These are phyloP conservation scores for Drosophila parabipectinata DNA, from an alignment of 1,140 invertebrate species.

Conservation along the genomic window DNA sequence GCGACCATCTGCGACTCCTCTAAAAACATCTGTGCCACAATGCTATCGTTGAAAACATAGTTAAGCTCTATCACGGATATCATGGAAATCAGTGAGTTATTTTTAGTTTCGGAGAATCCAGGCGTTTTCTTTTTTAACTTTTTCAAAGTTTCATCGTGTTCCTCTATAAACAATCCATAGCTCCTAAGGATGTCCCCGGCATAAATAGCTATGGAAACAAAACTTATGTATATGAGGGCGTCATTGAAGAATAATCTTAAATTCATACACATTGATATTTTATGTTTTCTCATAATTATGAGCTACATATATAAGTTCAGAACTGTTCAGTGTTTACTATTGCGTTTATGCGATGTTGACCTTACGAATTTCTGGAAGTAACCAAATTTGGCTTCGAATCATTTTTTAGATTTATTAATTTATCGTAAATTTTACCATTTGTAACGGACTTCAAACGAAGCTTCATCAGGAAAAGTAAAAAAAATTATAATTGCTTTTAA, in stretches of 20 bases:
- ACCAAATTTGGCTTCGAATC: not conserved
- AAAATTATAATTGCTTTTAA: no score
- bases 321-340: not conserved
- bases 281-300: conserved; percentile 29
- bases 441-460: no score
- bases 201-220: conserved; percentile 55
- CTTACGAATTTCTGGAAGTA: not conserved
- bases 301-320: not conserved
- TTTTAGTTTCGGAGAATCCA: not conserved
- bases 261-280: conserved; percentile 28
- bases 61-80: conserved; percentile 53
- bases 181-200: conserved; percentile 75
- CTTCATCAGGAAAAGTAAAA: no score
- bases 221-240: not conserved
- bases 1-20: conserved; percentile 91
- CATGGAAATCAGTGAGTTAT: conserved; percentile 17
- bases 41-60: conserved; percentile 7
- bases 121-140: conserved; percentile 40
- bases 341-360: not conserved
- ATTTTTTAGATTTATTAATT: not conserved
- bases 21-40: conserved; percentile 83
- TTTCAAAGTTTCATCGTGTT: conserved; percentile 57
- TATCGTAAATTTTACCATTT: no score
- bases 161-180: conserved; percentile 71
- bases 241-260: not conserved